Base-by-base conservation (phyloP, 2,888 invertebrate species). In the Syrphus vitripennis region DNA sequence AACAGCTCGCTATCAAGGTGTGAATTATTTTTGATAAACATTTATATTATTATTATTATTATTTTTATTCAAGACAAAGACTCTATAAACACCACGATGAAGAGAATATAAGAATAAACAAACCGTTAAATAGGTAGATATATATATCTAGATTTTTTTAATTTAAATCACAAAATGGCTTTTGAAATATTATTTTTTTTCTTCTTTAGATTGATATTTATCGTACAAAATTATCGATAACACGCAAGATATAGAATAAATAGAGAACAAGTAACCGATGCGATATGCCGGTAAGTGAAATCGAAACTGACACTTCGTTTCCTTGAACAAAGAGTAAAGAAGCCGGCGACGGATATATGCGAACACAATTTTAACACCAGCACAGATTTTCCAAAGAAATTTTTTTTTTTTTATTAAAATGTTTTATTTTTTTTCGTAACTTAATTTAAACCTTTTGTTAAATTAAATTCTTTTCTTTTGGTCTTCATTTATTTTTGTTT, bases 1-100 rank as follows among this genome's bases (percentile, higher is more conserved):
- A 87, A 87, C 87, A 87, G 87, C 87, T 87, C 87, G 76, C 89
- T 89, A 87, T 89, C 89, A 70, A 88, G 88, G 87, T 88, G 88
- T 79, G 88, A 87, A 88, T 89, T 90, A 88, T 89, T 89, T 89
- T 89, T 89, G 88, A 90, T 90, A 87, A 89, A 89, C 90, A 89
- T 89, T 89, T 89, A 88, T 82, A n/a, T n/a, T n/a, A n/a, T n/a
- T n/a, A n/a, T n/a, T n/a, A n/a, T n/a, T n/a, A n/a, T n/a, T n/a
- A n/a, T n/a, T n/a, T n/a, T 82, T 50, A 70, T 78, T 19, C 57
- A 86, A 77, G 57, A 74, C 57, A 50, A 45, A 57, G 69, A 74
- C 86, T 78, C n/a, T n/a, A n/a, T n/a, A n/a, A n/a, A 57, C 81
- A 67, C 61, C 69, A 79, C 83, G 31, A 67, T 26, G 26, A 48